Evolutionary conservation across 2,113 vertebrate genomes (phyloP).

Genomic region (Grammomys surdaster): DNA sequence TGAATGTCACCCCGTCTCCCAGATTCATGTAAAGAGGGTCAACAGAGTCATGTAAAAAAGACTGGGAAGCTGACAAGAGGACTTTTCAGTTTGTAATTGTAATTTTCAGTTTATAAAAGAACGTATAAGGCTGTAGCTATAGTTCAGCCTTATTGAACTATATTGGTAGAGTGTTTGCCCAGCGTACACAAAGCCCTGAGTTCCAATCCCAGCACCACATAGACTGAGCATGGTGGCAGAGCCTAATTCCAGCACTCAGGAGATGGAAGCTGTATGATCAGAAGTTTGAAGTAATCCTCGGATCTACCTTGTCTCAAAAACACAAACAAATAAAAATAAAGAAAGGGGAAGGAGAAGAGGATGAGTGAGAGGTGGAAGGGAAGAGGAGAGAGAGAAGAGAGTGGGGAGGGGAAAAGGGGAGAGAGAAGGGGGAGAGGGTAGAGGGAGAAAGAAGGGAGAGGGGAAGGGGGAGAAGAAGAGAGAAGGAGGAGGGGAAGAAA

Average conservation of each 20-base stretch:
- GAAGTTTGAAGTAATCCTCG: neutral
- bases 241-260: neutral
- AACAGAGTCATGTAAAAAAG: neutral
- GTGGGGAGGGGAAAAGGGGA: too few relatives aligned
- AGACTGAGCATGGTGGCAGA: too few relatives aligned
- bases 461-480: fast-evolving
- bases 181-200: neutral
- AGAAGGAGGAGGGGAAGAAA: too few relatives aligned
- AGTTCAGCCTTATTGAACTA: neutral
- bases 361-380: neutral
- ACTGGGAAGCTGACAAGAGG: neutral
- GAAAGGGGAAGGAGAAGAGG: neutral
- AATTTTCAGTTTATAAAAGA: neutral
- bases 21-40: neutral
- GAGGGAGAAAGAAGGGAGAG: fast-evolving
- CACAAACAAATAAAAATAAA: neutral
- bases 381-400: neutral
- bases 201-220: neutral
- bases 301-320: neutral
- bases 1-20: neutral
- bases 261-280: neutral
- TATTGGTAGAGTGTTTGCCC: neutral
- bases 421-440: too few relatives aligned
- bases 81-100: neutral
- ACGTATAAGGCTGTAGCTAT: neutral